These are phyloP conservation scores for Caenorhabditis sulstoni DNA, from an alignment of 2,888 invertebrate genomes.

Conservation along the genomic window DNA sequence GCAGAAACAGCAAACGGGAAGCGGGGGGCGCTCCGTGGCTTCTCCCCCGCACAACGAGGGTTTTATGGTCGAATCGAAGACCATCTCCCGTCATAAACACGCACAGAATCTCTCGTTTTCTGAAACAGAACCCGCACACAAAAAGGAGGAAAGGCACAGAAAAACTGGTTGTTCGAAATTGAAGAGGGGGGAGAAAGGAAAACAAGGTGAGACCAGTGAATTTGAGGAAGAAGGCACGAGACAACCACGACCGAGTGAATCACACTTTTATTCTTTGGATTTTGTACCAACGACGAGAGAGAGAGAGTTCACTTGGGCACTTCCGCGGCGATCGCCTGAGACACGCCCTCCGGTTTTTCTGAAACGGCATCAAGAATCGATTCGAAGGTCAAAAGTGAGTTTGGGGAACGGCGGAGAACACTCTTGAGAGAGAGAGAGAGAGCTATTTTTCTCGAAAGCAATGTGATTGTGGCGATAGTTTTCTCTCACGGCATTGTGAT, in stretches of 20 bases:
- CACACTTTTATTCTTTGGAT: constrained; percentile 32
- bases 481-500: background rate
- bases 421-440: no score
- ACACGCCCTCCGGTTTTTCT: constrained; percentile 40
- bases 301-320: background rate
- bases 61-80: constrained; percentile 51
- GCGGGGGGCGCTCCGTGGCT: constrained; percentile 7
- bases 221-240: constrained; percentile 38
- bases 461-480: no score
- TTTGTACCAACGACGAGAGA: constrained; percentile 1
- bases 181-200: constrained; percentile 23
- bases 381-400: constrained; percentile 1
- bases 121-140: constrained; percentile 39
- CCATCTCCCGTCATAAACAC: constrained; percentile 46
- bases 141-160: constrained; percentile 1
- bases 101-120: constrained; percentile 15
- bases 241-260: constrained; percentile 25
- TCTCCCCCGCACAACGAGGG: constrained; percentile 25
- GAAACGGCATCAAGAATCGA: constrained; percentile 24
- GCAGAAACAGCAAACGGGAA: constrained; percentile 13
- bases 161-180: constrained; percentile 35
- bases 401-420: no score
- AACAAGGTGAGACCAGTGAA: constrained; percentile 31
- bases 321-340: background rate
- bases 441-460: no score